A percentile compares a stretch with the other conserved stretches of the same genome.
phyloP scores from a whole-genome alignment of 2,888 invertebrate species.

The Acrobasis repandana region DNA sequence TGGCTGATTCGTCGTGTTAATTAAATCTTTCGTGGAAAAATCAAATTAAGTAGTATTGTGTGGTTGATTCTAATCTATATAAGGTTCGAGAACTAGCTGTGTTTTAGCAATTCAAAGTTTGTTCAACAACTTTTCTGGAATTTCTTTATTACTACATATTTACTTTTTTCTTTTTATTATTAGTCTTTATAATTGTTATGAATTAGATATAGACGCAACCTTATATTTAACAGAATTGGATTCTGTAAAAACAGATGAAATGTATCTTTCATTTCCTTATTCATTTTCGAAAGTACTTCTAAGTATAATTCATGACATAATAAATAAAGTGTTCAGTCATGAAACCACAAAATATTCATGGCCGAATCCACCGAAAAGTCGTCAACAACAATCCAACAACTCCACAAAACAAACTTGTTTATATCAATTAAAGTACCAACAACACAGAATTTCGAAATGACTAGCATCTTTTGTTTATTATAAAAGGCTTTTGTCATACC shows the following conservation, averaged over 20 bases:
- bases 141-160: no score
- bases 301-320: background rate
- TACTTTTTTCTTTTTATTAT: no score
- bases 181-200: no score
- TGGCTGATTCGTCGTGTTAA: background rate
- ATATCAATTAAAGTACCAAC: constrained; percentile 32
- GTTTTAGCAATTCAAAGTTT: no score
- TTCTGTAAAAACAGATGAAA: no score
- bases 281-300: background rate
- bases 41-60: no score
- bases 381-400: constrained; percentile 26
- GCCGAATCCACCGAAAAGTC: background rate
- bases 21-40: background rate
- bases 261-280: no score
- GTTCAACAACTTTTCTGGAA: no score
- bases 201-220: no score
- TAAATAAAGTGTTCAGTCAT: constrained; percentile 4
- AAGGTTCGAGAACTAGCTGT: no score
- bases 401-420: constrained; percentile 30
- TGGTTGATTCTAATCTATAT: no score
- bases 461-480: constrained; percentile 62
- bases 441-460: constrained; percentile 41
- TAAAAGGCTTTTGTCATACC: constrained; percentile 56
- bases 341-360: constrained; percentile 20
- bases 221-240: no score